Percentiles rank a stretch among this genome's conserved stretches.
These are phyloP conservation scores for Takifugu bimaculatus DNA, from an alignment of 2,113 vertebrate genomes.

Conservation along the genomic window DNA sequence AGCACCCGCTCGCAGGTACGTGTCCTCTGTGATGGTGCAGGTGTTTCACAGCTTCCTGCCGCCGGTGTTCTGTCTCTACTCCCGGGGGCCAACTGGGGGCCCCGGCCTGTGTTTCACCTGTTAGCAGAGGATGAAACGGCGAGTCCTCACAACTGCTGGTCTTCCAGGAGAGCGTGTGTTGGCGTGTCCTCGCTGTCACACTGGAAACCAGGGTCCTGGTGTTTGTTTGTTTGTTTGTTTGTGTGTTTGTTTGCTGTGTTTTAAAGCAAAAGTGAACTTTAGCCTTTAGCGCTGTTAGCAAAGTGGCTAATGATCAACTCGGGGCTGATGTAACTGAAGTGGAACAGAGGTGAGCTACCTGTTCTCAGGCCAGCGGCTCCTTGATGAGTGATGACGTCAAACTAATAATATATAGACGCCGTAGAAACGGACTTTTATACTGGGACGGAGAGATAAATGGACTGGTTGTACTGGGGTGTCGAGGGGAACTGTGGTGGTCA, in stretches of 20 bases:
- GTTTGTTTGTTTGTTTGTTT: background rate
- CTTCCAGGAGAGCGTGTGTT: conserved; percentile 9
- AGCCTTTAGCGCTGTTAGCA: background rate
- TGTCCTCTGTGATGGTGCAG: conserved; percentile 22
- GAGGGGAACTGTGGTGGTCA: too few relatives aligned
- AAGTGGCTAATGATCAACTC: conserved; percentile 46
- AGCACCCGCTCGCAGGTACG: conserved; percentile 43
- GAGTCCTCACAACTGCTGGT: conserved; percentile 23
- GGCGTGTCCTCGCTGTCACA: too few relatives aligned
- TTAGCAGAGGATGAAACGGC: conserved; percentile 33
- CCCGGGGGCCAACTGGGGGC: conserved; percentile 22
- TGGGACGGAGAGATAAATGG: too few relatives aligned
- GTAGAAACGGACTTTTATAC: too few relatives aligned
- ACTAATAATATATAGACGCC: too few relatives aligned
- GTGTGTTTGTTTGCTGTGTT: conserved; percentile 17
- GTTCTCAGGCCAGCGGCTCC: too few relatives aligned
- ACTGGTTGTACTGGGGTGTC: too few relatives aligned
- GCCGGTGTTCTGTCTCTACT: conserved; percentile 30
- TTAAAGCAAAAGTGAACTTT: conserved; percentile 29
- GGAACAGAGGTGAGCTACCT: too few relatives aligned
- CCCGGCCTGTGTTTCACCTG: conserved; percentile 13
- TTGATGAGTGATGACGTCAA: too few relatives aligned
- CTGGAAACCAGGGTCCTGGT: too few relatives aligned
- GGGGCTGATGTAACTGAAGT: background rate
- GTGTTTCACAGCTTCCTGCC: conserved; percentile 1